Evolutionary conservation across 2,888 invertebrate genomes (phyloP).

Genomic region (Caenorhabditis virilis): DNA sequence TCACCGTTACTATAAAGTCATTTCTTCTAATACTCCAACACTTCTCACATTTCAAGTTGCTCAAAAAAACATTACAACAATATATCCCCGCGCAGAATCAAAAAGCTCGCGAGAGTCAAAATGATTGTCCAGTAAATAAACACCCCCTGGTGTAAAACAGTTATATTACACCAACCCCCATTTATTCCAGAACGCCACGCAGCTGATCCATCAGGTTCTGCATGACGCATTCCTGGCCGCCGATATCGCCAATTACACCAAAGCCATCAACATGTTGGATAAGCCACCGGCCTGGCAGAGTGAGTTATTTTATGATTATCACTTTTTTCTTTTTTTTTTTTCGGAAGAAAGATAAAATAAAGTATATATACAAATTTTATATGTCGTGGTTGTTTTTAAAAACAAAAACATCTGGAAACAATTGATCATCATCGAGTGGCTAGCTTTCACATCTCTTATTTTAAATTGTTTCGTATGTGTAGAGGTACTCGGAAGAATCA

Average conservation of each 20-base stretch:
- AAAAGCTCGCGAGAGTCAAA: too few species aligned
- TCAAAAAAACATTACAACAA: too few species aligned
- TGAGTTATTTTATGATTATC: slow-evolving; percentile 25
- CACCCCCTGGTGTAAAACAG: too few species aligned
- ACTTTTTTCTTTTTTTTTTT: background rate
- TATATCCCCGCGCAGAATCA: too few species aligned
- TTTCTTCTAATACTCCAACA: too few species aligned
- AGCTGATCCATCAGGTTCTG: slow-evolving; percentile 51
- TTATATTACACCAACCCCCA: too few species aligned
- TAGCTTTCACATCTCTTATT: too few species aligned
- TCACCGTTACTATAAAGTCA: too few species aligned
- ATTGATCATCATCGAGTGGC: slow-evolving; percentile 4
- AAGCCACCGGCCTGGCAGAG: slow-evolving; percentile 55
- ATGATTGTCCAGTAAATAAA: too few species aligned
- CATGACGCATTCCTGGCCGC: slow-evolving; percentile 51
- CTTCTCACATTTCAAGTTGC: too few species aligned
- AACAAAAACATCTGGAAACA: slow-evolving; percentile 31
- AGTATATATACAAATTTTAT: too few species aligned
- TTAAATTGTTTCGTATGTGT: slow-evolving; percentile 19
- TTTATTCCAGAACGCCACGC: slow-evolving; percentile 49
- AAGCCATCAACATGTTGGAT: slow-evolving; percentile 41
- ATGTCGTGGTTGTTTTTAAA: slow-evolving; percentile 4
- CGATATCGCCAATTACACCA: slow-evolving; percentile 48
- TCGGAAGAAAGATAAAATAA: background rate
- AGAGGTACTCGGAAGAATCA: slow-evolving; percentile 1